Conservation (phyloP, 2,797 vertebrate genomes). For the Muraenolepis orangiensis region DNA sequence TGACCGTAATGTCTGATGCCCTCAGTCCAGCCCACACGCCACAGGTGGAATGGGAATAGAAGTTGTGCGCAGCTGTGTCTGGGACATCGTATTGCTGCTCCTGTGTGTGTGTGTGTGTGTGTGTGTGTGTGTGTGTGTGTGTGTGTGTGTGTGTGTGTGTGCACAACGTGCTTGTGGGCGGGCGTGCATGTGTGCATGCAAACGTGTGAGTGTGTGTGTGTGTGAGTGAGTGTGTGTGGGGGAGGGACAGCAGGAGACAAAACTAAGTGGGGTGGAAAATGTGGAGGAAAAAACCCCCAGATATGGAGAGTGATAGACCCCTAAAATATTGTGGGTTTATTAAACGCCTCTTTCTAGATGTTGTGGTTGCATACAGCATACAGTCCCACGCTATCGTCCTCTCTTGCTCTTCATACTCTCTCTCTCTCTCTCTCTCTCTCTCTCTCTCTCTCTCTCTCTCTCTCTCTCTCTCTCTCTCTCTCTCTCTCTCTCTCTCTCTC, state of each 20-base stretch:
- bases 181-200: no score
- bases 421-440: constrained; percentile 8
- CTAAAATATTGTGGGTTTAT: constrained; percentile 2
- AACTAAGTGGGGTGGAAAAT: constrained; percentile 30
- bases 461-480: constrained; percentile 27
- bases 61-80: constrained; percentile 38
- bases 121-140: constrained; percentile 12
- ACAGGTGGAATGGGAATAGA: constrained; percentile 49
- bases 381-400: no score
- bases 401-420: constrained; percentile 24
- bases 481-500: neutral
- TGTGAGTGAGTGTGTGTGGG: neutral
- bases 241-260: constrained; percentile 23
- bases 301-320: constrained; percentile 11
- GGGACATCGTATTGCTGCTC: constrained; percentile 21
- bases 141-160: constrained; percentile 12
- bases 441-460: constrained; percentile 7
- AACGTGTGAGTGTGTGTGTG: no score
- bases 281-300: neutral
- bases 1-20: constrained; percentile 22
- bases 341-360: neutral
- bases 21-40: constrained; percentile 34
- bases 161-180: neutral
- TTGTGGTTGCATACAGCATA: no score
- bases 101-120: constrained; percentile 9